Evolutionary conservation across 2,113 vertebrate genomes (phyloP).

Genomic region (Falco punctatus): DNA sequence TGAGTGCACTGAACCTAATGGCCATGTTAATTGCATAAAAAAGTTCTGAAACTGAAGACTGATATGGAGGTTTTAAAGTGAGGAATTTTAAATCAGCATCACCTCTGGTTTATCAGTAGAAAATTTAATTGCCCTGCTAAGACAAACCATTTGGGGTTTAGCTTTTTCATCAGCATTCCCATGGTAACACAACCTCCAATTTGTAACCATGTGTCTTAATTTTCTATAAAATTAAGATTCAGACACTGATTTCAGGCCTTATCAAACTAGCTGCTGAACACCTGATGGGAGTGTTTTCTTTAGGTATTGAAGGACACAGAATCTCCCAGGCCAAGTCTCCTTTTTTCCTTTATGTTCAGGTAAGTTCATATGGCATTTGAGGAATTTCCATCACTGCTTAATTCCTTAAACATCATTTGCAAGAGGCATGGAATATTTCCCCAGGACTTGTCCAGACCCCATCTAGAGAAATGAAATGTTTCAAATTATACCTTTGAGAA

Average conservation of each 20-base stretch:
- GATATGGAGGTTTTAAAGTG: not conserved
- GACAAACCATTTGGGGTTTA: not conserved
- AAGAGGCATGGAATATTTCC: not conserved
- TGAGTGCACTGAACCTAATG: not conserved
- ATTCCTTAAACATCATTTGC: not conserved
- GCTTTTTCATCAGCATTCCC: constrained; percentile 3
- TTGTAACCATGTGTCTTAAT: not conserved
- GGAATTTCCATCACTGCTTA: not conserved
- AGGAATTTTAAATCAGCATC: not conserved
- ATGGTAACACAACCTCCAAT: not conserved
- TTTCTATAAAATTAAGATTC: constrained; percentile 32
- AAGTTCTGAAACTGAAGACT: not conserved
- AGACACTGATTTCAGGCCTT: not conserved
- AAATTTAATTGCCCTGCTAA: constrained; percentile 16
- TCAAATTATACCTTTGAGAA: not conserved
- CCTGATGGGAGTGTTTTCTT: not conserved
- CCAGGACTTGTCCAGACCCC: not conserved
- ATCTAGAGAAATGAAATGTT: not conserved
- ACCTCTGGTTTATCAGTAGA: not conserved
- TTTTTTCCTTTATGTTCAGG: not conserved
- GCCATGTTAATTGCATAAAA: not conserved
- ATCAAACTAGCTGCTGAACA: not conserved
- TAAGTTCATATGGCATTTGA: not conserved
- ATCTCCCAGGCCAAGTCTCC: not conserved
- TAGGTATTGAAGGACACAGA: not conserved